Conservation (phyloP, 2,113 vertebrate species). For the Irena cyanogastra region DNA sequence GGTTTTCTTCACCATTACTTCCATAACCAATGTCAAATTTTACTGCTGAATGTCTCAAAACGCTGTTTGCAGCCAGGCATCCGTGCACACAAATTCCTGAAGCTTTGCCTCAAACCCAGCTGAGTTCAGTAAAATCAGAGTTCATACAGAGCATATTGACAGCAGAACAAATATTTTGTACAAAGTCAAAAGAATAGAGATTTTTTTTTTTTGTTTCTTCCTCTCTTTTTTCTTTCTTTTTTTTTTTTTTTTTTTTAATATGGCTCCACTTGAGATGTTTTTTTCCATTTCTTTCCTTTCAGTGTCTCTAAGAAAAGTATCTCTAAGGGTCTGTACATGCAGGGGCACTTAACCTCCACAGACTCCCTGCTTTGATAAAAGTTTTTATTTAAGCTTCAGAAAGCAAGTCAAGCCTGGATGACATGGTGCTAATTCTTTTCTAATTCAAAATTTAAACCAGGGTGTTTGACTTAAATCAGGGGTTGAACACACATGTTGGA, state of each 20-base stretch:
- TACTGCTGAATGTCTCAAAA: neutral
- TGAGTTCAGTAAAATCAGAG: neutral
- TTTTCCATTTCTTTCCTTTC: neutral
- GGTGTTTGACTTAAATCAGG: neutral
- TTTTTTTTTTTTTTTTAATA: neutral
- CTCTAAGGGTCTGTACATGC: neutral
- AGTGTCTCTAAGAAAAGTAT: neutral
- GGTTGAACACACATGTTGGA: neutral
- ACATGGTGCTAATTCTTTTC: neutral
- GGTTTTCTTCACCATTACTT: neutral
- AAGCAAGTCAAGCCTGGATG: neutral
- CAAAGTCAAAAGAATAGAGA: neutral
- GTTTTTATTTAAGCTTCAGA: neutral
- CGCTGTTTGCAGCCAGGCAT: neutral
- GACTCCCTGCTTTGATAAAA: neutral
- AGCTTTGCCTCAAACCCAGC: neutral
- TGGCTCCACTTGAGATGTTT: neutral
- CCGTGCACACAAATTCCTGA: no score
- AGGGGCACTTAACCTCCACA: neutral
- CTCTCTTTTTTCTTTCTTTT: neutral
- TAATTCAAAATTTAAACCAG: constrained; percentile 12
- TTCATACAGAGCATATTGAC: neutral
- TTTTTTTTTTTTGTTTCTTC: neutral
- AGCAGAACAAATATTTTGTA: neutral
- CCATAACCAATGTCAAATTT: neutral